Conservation (phyloP, 64 coral and sea anemone species). For the Pocillopora verrucosa region DNA sequence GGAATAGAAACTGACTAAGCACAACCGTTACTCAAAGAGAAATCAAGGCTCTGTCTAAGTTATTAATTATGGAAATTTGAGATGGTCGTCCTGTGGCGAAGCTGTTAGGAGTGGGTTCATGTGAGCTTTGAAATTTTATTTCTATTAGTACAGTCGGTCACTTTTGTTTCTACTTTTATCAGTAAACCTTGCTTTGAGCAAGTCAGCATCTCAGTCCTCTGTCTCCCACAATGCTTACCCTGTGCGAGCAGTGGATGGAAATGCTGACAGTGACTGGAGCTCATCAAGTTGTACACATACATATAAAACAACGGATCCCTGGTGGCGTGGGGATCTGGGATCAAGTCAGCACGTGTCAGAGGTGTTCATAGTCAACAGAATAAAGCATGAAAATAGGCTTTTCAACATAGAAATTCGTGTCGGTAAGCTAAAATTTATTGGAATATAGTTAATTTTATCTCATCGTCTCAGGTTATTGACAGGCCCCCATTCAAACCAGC, state of each 20-base stretch:
- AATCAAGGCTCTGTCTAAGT: too few relatives aligned
- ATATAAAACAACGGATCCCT: not conserved
- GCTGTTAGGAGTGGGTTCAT: too few relatives aligned
- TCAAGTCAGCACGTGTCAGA: slow-evolving; percentile 18
- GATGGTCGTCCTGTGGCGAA: too few relatives aligned
- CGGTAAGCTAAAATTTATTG: not conserved
- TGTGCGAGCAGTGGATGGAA: slow-evolving; percentile 36
- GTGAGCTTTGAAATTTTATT: too few relatives aligned
- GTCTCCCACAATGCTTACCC: not conserved
- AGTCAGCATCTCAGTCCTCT: slow-evolving; percentile 16
- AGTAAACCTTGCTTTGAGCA: slow-evolving; percentile 10
- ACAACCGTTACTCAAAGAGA: too few relatives aligned
- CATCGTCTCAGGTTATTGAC: too few relatives aligned
- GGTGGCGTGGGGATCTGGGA: slow-evolving; percentile 46
- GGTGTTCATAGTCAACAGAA: slow-evolving; percentile 30
- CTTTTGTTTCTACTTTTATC: not conserved
- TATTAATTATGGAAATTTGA: too few relatives aligned
- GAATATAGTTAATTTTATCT: too few relatives aligned
- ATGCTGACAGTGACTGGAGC: not conserved
- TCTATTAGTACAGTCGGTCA: not conserved
- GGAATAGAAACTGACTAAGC: too few relatives aligned
- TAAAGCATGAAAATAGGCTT: not conserved
- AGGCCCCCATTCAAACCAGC: too few relatives aligned
- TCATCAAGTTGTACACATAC: slow-evolving; percentile 1
- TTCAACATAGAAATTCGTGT: slow-evolving; percentile 29